Percentiles rank a stretch among this genome's conserved stretches.
Conservation (phyloP, 2,113 vertebrate species). For the Dinomys branickii region DNA sequence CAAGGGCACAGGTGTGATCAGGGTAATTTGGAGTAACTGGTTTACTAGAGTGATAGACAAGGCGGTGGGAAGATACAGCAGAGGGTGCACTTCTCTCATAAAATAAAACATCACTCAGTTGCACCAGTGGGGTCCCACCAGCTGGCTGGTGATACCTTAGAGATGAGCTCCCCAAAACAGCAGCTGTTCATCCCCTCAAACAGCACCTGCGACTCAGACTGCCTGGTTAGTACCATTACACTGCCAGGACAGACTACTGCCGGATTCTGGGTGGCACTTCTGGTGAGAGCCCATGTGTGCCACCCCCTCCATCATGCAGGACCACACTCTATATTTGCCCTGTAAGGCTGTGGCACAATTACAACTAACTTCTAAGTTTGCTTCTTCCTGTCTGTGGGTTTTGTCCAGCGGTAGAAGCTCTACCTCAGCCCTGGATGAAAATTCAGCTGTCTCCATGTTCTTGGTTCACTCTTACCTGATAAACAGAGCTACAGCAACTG, state of each 20-base stretch:
- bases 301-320: background rate
- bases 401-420: background rate
- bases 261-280: background rate
- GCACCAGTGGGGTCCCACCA: background rate
- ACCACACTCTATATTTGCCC: background rate
- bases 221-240: accelerated
- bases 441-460: background rate
- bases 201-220: background rate
- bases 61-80: background rate
- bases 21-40: background rate
- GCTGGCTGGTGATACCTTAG: background rate
- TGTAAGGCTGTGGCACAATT: background rate
- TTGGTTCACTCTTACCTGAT: background rate
- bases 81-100: background rate
- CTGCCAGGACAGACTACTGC: background rate
- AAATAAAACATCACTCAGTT: background rate
- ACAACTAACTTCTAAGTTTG: background rate
- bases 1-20: background rate
- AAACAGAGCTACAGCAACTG: background rate
- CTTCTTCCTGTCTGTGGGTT: background rate
- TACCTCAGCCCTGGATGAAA: background rate
- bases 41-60: background rate
- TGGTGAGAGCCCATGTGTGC: background rate
- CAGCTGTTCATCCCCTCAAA: background rate
- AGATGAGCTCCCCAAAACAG: background rate